Evolutionary conservation across 1,140 invertebrate species (phyloP), one percentile per base, ranked within the genome.

Genomic region (Megathymus violae): DNA sequence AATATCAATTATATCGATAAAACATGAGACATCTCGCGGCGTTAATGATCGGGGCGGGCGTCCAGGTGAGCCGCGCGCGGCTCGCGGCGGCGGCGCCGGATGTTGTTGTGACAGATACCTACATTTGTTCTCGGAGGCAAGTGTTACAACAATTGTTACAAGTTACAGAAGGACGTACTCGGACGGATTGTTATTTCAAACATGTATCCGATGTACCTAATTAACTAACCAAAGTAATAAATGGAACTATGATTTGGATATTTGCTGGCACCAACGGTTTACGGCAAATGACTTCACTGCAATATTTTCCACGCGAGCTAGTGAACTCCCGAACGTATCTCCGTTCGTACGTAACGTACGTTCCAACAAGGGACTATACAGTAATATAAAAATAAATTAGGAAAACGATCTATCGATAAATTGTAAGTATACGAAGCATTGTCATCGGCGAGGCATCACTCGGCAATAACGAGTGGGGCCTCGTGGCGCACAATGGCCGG

Each of bases 391-490:
- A 16, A 3, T 36, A 9, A 27, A 31, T 9, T n/a, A n/a, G n/a
- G 27, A 31, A 36, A 36, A n/a, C n/a, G 25, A 15, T 46, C 11
- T 31, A 73, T 74, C 69, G 70, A 69, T 43, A 67, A 5, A n/a
- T n/a, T n/a, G n/a, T n/a, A n/a, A n/a, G n/a, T n/a, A n/a, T n/a
- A n/a, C n/a, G n/a, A n/a, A n/a, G n/a, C n/a, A 1, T 22, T 0
- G 48, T 36, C 34, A 36, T 36, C 34, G n/a, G n/a, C n/a, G 34
- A 11, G n/a, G 16, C 71, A 63, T 56, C 76, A 44, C 78, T 78
- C 64, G 10, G 16, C 63, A 44, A 79, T 85, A 85, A 88, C 78
- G 79, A 85, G 61, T 67, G 50, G 48, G 31, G 68, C 65, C 68
- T 68, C 66, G 34, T 36, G 34, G 34, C 10, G 4, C 34, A 4